Base-by-base conservation (phyloP, 2,888 invertebrate genomes). In the Dendrolimus pini region DNA sequence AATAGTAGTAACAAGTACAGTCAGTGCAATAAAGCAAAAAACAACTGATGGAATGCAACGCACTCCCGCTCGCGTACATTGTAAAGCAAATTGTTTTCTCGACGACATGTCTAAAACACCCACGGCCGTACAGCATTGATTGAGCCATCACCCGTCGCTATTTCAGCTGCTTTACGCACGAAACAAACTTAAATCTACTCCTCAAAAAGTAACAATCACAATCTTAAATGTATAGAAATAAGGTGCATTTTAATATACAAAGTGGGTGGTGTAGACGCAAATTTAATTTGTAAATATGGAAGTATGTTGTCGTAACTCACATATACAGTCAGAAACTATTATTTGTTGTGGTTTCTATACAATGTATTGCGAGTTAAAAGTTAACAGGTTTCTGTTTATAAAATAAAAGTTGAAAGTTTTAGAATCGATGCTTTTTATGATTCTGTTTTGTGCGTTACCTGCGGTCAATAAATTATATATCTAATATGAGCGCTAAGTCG, bases 331-430 rank as follows among this genome's bases (percentile, higher is more conserved):
- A 81, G 83, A 84, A 83, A 86, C 81, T 85, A 86, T 88, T 84
- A 86, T 83, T 82, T 86, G 83, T 77, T 88, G 89, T 71, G 89
- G 89, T 86, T 82, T 72, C 62, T 71, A 78, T 78, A 85, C 86
- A 85, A 80, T 85, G 88, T 83, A 81, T 78, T 74, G 76, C 77
- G 67, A 77, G 80, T 79, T 79, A 80, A 77, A 79, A 70, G 75
- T 78, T 78, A 78, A 75, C 77, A 75, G 75, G 77, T 80, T 80
- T 69, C 80, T 77, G 76, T 74, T 74, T 78, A 77, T 76, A 74
- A 72, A 76, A 79, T 77, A 75, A 74, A 78, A 75, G 74, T 74
- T 71, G 73, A 75, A 69, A 71, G 72, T 70, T 70, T 72, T 70
- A 69, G 61, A 60, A 68, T 59, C 66, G 66, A 66, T 68, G 65